Percentiles rank a stretch among this genome's conserved stretches.
Conservation (phyloP, 2,888 invertebrate genomes). For the Nymphalis urticae region DNA sequence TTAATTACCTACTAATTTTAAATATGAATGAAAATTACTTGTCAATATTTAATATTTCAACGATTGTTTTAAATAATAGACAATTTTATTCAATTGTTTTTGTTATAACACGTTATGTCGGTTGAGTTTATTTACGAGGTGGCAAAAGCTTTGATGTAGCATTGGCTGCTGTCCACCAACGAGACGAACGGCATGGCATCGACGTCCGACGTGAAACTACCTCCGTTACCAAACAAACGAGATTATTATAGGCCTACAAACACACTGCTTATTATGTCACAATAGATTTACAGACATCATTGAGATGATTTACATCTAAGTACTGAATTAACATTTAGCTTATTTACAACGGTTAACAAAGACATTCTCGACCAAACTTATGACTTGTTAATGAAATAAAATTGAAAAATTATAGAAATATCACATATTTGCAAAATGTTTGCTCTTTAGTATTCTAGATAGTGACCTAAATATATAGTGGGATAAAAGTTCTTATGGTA, state of each 20-base stretch:
- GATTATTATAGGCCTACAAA: constrained; percentile 37
- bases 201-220: constrained; percentile 39
- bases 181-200: constrained; percentile 44
- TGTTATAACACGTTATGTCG: constrained; percentile 50
- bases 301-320: constrained; percentile 17
- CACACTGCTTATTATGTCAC: constrained; percentile 34
- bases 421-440: not conserved
- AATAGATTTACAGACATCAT: constrained; percentile 33
- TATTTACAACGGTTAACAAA: not conserved
- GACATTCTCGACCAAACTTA: not conserved
- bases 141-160: constrained; percentile 67
- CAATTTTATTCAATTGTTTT: constrained; percentile 39
- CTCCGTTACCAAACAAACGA: constrained; percentile 45
- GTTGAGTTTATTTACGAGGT: constrained; percentile 63
- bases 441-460: not conserved
- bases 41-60: too few species aligned
- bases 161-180: constrained; percentile 62
- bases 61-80: constrained; percentile 23
- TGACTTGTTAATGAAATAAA: not conserved
- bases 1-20: too few species aligned
- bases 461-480: not conserved
- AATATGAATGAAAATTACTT: too few species aligned
- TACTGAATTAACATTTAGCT: constrained; percentile 7
- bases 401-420: not conserved
- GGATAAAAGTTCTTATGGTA: constrained; percentile 3